These are phyloP conservation scores for Dicaeum eximium DNA, from an alignment of 2,113 vertebrate species.

Conservation along the genomic window DNA sequence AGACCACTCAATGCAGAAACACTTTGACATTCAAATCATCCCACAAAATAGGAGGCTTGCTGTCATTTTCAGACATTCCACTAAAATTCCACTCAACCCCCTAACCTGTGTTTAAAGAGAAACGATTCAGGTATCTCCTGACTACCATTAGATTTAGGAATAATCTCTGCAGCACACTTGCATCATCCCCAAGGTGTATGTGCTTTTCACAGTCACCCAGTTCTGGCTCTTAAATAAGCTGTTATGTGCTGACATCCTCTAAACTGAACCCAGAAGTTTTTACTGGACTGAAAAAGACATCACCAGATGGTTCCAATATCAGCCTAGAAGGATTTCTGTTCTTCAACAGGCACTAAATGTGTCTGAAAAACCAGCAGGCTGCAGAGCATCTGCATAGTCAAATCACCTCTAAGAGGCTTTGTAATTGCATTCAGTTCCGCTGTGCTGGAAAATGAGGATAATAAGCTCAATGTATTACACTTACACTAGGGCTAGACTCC, in stretches of 20 bases:
- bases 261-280: conserved; percentile 39
- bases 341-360: background rate
- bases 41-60: background rate
- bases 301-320: conserved; percentile 50
- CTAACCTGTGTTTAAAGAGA: background rate
- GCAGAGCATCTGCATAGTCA: conserved; percentile 12
- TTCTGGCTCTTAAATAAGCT: conserved; percentile 23
- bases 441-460: conserved; percentile 14
- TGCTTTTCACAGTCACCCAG: background rate
- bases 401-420: conserved; percentile 48
- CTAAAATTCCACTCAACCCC: background rate
- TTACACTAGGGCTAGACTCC: background rate
- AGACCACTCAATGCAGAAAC: background rate
- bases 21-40: background rate
- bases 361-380: conserved; percentile 48
- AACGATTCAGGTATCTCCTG: background rate
- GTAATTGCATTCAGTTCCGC: conserved; percentile 25
- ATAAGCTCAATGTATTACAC: background rate
- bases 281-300: conserved; percentile 44
- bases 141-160: background rate
- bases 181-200: background rate
- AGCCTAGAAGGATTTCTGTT: conserved; percentile 48
- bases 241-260: background rate
- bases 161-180: background rate
- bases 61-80: background rate